Evolutionary conservation across 2,888 invertebrate genomes (phyloP), one percentile per base, ranked within the genome.

Genomic region (Trichacis sp.): DNA sequence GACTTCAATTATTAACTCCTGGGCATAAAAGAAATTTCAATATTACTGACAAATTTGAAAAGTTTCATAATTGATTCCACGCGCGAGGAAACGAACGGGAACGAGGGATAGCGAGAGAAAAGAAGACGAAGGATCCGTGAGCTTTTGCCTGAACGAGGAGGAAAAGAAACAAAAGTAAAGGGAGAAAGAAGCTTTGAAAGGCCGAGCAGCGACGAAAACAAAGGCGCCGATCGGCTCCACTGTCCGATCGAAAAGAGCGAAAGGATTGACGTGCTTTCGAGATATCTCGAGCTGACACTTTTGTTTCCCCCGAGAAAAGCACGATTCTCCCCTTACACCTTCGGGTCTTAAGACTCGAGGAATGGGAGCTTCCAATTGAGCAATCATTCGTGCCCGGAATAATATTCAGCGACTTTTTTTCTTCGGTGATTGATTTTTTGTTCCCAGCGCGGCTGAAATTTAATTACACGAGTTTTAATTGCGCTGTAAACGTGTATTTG

Each of bases 21-120:
- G 65, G 66, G 78, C 73, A 80, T 81, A 79, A 82, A 81, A 83
- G 82, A 82, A 83, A 83, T 83, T 83, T 83, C 83, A 83, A 82
- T 83, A 83, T 83, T 82, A 80, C 82, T 80, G 82, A 81, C 80
- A 82, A 82, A 82, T 82, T 82, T 80, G 82, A 83, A 83, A 83
- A 83, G 81, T 84, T 83, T 77, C 76, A 78, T 83, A 82, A 82
- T 83, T 82, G 82, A 82, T 81, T 81, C 77, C 76, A 80, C 76
- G 70, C 62, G 53, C 57, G 50, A 48, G 70, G 67, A 68, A 62
- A 68, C 65, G 68, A 69, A 59, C 54, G 59, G 57, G 52, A 56
- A 65, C 67, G 51, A 61, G 54, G 55, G 64, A 49, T 33, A 20
- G 50, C 43, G 47, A 64, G 61, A 48, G 45, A 24, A 50, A 15